Base-by-base conservation (phyloP, 2,797 vertebrate genomes). In the Syngnathus rostellatus region DNA sequence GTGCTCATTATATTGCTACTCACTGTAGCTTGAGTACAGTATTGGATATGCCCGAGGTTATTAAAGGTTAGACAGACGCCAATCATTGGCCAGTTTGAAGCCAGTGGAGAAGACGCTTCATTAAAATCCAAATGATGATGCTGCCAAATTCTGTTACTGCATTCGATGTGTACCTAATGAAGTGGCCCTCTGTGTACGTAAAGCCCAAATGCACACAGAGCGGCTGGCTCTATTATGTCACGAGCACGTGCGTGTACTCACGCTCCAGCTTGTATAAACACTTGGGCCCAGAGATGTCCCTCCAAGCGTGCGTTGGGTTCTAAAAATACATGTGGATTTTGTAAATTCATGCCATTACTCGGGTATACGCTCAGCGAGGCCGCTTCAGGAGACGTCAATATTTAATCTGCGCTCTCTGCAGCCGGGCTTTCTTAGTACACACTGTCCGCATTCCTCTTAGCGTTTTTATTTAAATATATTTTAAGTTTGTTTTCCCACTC, bases 101-200 rank as follows among this genome's bases (percentile, higher is more conserved):
- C 46, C 17, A 23, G 0, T n/a, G 9, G 57, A 3, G 8, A 59
- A 37, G 57, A 59, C 57, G 17, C 16, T 8, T 38, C n/a, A 46
- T 91, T 89, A 89, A 89, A 89, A 90, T 89, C 87, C 87, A 89
- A 88, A 89, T 84, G 72, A 84, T 72, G 65, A 65, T 62, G 62
- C 76, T 61, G 64, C 59, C 72, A 54, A 54, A 70, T 72, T 75
- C 71, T 74, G 41, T 43, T 43, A 43, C 11, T 11, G 11, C 41
- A 43, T 43, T 43, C 3, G 11, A 43, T 3, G 10, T 43, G 41
- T 43, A 43, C 41, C 41, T 43, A 43, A 43, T 43, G 9, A 11
- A 11, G 41, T 43, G 41, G 11, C 41, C 41, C 1, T 43, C 41
- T 43, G 10, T 11, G 2, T 43, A 43, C 11, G 41, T 43, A 43